phyloP scores from a whole-genome alignment of 2,113 vertebrate genomes.

The Tupaia tana region DNA sequence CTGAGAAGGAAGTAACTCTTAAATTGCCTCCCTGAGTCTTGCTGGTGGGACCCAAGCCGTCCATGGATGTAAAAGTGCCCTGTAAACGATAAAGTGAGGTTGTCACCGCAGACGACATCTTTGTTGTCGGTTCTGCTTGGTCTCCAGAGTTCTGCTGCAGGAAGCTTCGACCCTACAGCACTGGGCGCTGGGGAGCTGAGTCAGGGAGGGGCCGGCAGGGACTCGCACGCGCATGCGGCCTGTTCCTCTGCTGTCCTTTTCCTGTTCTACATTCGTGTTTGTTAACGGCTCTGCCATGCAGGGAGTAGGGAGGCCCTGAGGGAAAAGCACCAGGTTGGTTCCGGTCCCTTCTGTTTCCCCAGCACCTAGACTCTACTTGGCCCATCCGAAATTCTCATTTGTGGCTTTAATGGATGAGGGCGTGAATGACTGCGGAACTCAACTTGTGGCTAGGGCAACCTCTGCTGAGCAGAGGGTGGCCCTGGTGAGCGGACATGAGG shows the following conservation, averaged over 20 bases:
- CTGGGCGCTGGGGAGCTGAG: not conserved
- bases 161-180: not conserved
- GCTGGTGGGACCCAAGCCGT: not conserved
- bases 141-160: not conserved
- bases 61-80: not conserved
- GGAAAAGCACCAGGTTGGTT: not conserved
- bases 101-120: not conserved
- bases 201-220: not conserved
- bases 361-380: not conserved
- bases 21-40: not conserved
- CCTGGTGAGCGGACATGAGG: not conserved
- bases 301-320: not conserved
- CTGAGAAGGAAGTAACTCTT: not conserved
- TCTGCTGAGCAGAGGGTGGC: not conserved
- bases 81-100: not conserved
- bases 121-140: not conserved
- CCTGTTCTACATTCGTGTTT: not conserved
- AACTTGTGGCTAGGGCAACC: not conserved
- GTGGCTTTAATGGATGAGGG: not conserved
- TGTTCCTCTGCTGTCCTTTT: not conserved
- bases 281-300: not conserved
- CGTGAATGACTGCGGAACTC: not conserved
- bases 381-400: not conserved
- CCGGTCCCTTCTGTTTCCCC: not conserved
- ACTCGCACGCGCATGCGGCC: rapidly evolving